Base-by-base conservation (phyloP, 1,140 invertebrate species). In the Agrypnia vestita region DNA sequence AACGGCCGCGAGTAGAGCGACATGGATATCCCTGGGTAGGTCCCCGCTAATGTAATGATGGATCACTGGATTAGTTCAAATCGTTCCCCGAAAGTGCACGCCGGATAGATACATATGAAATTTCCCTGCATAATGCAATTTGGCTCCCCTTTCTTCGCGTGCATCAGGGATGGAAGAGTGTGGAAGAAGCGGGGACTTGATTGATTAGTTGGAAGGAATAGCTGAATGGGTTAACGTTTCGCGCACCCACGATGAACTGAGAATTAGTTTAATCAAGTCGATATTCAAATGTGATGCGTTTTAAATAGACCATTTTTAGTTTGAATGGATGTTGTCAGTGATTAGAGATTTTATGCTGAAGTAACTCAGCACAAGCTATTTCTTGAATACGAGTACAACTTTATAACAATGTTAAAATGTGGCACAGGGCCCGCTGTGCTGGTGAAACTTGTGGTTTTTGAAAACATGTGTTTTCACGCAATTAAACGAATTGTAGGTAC, bases 111-210 rank as follows among this genome's bases (percentile, higher is more conserved):
- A 83, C 82, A 83, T 83, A 83, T 80, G 79, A 83, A 83, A 83
- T 83, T 83, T 83, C 82, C 79, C 82, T 83, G 79, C 82, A 83
- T 83, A 83, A 83, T 83, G 82, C 82, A 83, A 83, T 83, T 83
- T 83, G 44, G 77, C 17, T 64, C 79, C 82, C 82, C 67, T 78
- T 82, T 73, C 76, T 82, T 72, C 47, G 74, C 43, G 55, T 69
- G 56, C 78, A 69, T n/a, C 75, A 51, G 47, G 21, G 62, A 12
- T 62, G 56, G 44, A 74, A 74, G 71, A 19, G 21, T 8, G 9
- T 15, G 55, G 35, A 17, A 21, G 76, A 62, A 44, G 25, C 17
- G 74, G 56, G 69, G 72, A 15, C 69, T 78, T 83, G 82, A 83
- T 83, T 83, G 82, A 83, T 83, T 83, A 83, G 82, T 80, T 72